phyloP scores from a whole-genome alignment of 2,888 invertebrate species.

The Trissonchulus latispiculum region DNA sequence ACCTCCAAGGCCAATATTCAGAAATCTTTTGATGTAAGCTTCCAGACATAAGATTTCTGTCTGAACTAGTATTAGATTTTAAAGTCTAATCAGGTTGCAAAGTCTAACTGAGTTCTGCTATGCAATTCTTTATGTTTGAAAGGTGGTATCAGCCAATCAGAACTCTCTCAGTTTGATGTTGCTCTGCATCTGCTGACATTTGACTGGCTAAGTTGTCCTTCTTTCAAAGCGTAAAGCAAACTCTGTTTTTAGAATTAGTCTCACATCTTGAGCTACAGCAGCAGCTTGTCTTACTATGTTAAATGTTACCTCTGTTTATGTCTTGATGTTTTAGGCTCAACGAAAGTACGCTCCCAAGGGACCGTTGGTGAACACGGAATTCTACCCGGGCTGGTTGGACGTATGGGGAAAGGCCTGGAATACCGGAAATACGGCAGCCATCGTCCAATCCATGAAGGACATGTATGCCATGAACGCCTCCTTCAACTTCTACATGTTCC shows the following conservation, averaged over 20 bases:
- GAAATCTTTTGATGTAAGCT: neutral
- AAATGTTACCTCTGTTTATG: too few relatives aligned
- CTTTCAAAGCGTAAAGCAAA: too few relatives aligned
- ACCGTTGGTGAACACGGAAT: conserved; percentile 68
- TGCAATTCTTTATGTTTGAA: neutral
- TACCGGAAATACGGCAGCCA: conserved; percentile 16
- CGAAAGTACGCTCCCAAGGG: conserved; percentile 54
- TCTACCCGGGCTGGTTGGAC: conserved; percentile 82
- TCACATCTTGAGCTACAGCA: too few relatives aligned
- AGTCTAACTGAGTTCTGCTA: neutral
- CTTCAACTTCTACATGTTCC: conserved; percentile 40
- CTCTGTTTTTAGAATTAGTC: too few relatives aligned
- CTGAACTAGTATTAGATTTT: too few relatives aligned
- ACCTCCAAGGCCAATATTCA: neutral
- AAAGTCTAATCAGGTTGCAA: too few relatives aligned
- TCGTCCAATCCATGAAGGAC: conserved; percentile 6
- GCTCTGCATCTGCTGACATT: too few relatives aligned
- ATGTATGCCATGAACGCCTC: conserved; percentile 30
- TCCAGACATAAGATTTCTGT: too few relatives aligned
- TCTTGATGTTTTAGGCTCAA: conserved; percentile 45
- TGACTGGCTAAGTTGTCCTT: too few relatives aligned
- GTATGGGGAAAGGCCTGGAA: conserved; percentile 63
- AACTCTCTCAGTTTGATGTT: too few relatives aligned
- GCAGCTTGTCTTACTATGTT: too few relatives aligned
- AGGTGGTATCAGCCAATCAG: too few relatives aligned